These are phyloP conservation scores for Anguilla megastoma DNA, from an alignment of 2,797 vertebrate genomes.

Conservation along the genomic window DNA sequence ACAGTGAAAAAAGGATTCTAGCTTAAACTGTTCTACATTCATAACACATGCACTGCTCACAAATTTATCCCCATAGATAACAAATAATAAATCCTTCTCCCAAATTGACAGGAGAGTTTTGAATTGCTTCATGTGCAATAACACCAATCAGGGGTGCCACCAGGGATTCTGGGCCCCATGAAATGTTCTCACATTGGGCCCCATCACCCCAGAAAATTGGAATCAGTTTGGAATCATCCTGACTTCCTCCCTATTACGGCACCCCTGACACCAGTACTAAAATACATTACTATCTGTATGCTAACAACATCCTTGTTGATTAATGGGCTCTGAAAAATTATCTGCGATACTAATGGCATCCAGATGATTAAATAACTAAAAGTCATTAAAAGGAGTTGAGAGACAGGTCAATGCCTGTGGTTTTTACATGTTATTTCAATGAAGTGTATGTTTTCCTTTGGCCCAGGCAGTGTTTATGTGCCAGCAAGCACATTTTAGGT, in stretches of 20 bases:
- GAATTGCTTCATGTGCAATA: not conserved
- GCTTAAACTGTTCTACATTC: not conserved
- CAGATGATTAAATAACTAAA: not conserved
- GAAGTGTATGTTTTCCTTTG: not conserved
- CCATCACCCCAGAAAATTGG: too few species aligned
- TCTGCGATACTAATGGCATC: not conserved
- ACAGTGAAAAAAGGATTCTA: not conserved
- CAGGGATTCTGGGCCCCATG: too few species aligned
- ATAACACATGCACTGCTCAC: not conserved
- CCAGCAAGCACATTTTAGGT: not conserved
- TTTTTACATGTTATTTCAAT: not conserved
- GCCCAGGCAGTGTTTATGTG: not conserved
- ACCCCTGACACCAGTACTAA: too few species aligned
- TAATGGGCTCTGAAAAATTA: not conserved
- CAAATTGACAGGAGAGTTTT: too few species aligned
- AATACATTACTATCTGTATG: not conserved
- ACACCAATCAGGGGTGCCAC: not conserved
- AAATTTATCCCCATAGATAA: constrained; percentile 6
- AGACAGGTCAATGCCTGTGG: not conserved
- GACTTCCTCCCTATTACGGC: too few species aligned
- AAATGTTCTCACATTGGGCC: too few species aligned
- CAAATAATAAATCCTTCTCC: not conserved
- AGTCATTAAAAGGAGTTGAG: not conserved
- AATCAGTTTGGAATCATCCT: too few species aligned
- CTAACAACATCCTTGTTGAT: not conserved